Percentiles rank a stretch among this genome's conserved stretches.
Evolutionary conservation across 1,140 invertebrate genomes (phyloP).

Genomic region (Branchinecta lynchi): DNA sequence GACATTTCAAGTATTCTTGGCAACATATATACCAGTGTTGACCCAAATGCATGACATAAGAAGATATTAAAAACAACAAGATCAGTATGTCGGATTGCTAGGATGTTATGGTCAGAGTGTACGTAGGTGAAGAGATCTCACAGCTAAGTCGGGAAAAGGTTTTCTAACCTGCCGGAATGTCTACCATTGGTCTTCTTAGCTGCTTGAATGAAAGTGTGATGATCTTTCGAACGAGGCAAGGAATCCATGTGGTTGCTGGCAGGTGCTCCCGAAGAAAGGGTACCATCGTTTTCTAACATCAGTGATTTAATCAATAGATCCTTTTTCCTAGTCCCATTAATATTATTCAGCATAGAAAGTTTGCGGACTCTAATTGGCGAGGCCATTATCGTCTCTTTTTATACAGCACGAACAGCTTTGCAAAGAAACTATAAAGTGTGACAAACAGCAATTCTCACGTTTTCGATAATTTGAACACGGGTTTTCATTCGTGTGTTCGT

Average conservation of each 20-base stretch:
- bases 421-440: not conserved
- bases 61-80: not conserved
- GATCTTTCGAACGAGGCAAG: not conserved
- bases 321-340: slow-evolving; percentile 1
- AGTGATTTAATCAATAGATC: not conserved
- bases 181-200: not conserved
- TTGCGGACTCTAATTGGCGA: not conserved
- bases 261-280: not conserved
- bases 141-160: not conserved
- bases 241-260: not conserved
- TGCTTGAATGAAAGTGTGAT: not conserved
- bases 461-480: not conserved
- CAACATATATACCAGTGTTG: too few species aligned
- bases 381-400: not conserved
- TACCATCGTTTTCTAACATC: not conserved
- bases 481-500: not conserved
- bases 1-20: too few species aligned
- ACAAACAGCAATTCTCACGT: not conserved
- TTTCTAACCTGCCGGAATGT: not conserved
- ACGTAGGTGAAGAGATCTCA: not conserved
- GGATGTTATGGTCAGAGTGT: not conserved
- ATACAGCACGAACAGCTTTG: not conserved
- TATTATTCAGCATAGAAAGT: not conserved
- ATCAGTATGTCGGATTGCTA: not conserved
- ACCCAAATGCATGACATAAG: too few species aligned